Percentiles rank a stretch among this genome's conserved stretches.
Conservation (phyloP, 2,113 vertebrate species). For the Anoplopoma fimbria region DNA sequence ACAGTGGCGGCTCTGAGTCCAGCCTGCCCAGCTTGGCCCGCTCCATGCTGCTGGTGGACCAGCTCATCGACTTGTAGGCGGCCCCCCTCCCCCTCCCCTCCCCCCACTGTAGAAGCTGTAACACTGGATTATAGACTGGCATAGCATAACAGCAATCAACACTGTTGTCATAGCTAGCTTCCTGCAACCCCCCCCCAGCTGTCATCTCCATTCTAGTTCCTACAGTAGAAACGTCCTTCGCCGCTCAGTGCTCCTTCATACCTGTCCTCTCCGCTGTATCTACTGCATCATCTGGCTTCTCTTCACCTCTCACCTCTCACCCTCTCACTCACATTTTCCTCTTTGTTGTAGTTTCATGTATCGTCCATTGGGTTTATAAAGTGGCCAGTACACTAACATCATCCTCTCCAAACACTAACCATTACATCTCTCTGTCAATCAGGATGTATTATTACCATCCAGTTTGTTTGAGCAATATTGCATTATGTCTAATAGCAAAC, state of each 20-base stretch:
- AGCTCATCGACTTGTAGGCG: slow-evolving; percentile 99
- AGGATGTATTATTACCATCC: slow-evolving; percentile 60
- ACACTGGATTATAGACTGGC: slow-evolving; percentile 73
- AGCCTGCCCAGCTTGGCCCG: slow-evolving; percentile 99
- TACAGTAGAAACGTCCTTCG: slow-evolving; percentile 58
- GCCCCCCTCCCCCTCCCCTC: slow-evolving; percentile 1
- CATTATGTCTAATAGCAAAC: slow-evolving; percentile 71
- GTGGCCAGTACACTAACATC: slow-evolving; percentile 48
- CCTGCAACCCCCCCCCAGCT: slow-evolving; percentile 45
- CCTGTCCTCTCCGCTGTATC: slow-evolving; percentile 41
- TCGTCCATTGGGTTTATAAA: slow-evolving; percentile 7
- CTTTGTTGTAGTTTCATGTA: slow-evolving; percentile 43
- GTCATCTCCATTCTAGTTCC: slow-evolving; percentile 51
- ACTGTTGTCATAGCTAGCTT: slow-evolving; percentile 67
- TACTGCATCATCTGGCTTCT: slow-evolving; percentile 49
- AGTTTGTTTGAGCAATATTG: slow-evolving; percentile 66
- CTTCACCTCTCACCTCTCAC: slow-evolving; percentile 53
- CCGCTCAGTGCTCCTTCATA: slow-evolving; percentile 59
- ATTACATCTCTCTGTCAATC: slow-evolving; percentile 49
- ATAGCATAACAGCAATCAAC: slow-evolving; percentile 72
- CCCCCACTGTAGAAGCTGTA: slow-evolving; percentile 67
- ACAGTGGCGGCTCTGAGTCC: slow-evolving; percentile 98
- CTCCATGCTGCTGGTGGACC: slow-evolving; percentile 99
- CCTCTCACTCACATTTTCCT: slow-evolving; percentile 45
- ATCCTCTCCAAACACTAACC: slow-evolving; percentile 49